Conservation (phyloP, 2,797 vertebrate species). For the Neosalanx taihuensis region DNA sequence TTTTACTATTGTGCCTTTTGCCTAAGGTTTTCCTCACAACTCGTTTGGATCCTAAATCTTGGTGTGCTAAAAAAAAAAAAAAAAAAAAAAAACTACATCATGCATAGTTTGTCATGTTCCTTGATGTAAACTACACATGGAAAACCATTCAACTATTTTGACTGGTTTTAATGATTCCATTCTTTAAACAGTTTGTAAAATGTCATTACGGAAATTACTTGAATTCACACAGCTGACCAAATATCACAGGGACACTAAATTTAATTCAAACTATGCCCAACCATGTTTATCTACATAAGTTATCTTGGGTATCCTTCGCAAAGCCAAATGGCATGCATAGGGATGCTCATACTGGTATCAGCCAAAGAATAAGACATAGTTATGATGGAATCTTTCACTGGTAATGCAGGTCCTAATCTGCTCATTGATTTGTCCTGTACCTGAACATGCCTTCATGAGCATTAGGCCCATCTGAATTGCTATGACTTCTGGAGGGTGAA, state of each 20-base stretch:
- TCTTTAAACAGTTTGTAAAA: not conserved
- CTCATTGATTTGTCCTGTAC: not conserved
- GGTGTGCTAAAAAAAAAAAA: not conserved
- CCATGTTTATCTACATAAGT: not conserved
- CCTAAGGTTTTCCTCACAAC: slow-evolving; percentile 24
- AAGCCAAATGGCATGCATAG: not conserved
- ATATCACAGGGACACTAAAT: not conserved
- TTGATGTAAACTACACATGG: not conserved
- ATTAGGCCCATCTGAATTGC: not conserved
- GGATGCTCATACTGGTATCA: slow-evolving; percentile 3
- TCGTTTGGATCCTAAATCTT: slow-evolving; percentile 7
- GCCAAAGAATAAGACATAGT: slow-evolving; percentile 1
- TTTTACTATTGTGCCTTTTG: slow-evolving; percentile 56
- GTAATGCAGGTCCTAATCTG: not conserved
- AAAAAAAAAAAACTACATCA: not conserved
- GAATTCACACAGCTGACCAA: slow-evolving; percentile 2
- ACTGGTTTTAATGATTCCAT: not conserved
- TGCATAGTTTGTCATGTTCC: not conserved
- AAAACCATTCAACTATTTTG: not conserved
- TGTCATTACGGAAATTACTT: not conserved
- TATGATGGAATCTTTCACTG: not conserved
- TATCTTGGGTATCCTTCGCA: not conserved
- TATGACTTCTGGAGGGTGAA: not conserved
- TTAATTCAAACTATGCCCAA: not conserved
- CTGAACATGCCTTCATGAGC: not conserved